Evolutionary conservation across 2,113 vertebrate species (phyloP), one percentile per base, ranked within the genome.

Genomic region (Cynoglossus semilaevis): DNA sequence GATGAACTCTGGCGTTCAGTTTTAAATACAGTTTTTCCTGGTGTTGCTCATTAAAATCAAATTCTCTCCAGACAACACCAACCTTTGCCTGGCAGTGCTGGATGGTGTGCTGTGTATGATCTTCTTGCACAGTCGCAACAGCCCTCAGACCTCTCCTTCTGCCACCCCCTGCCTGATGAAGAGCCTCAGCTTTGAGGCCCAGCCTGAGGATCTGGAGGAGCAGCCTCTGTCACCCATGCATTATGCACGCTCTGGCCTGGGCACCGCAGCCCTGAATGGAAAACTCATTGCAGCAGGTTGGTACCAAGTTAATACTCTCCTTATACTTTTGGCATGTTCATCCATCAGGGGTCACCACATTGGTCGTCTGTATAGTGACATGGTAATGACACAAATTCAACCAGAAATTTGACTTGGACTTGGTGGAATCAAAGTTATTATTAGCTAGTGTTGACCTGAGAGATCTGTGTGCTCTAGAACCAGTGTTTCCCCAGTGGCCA

Each of bases 71-170:
- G 96, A 90, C 87, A 96, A 93, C 81, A 96, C 93, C 49, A 95
- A 98, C 87, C 84, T 99, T 83, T 98, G 97, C 86, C 92, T 99
- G 68, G 96, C 97, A 10, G 95, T 98, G 74, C 87, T 99, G 91
- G 94, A 99, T 1, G 90, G 95, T 0, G 80, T 94, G 76, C 90
- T 99, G 79, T 96, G 95, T 5, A 96, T 99, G 50, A 96, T 99
- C 85, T 98, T 98, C 76, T 86, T 99, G 79, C 96, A 98, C 0
- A 94, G 96, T n/a, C 93, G 95, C 43, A 96, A 88, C 85, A 98
- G 94, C 85, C 97, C 96, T 0, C 94, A 98, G 91, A 93, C 90
- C 52, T 99, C 97, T 4, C 97, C 97, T 29, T 92, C 91, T 0
- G 92, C 93, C 83, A 99, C 97, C 0, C 97, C 97, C 0, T 94